Percentiles rank a stretch among this genome's conserved stretches.
These are phyloP conservation scores for Tragelaphus buxtoni DNA, from an alignment of 2,113 vertebrate species.

Conservation along the genomic window DNA sequence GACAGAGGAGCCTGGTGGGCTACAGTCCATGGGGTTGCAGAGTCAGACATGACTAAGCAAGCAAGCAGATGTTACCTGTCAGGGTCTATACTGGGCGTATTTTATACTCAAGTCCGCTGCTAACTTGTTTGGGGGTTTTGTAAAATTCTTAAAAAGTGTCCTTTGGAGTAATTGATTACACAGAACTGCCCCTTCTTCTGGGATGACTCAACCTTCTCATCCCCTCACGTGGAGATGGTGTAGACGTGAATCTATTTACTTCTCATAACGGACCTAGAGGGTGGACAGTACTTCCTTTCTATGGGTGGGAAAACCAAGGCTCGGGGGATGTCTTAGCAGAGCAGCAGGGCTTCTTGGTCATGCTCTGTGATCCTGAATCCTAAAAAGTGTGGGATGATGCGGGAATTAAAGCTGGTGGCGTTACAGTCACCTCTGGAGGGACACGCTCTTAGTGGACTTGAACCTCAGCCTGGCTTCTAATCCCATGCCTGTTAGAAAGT, in stretches of 20 bases:
- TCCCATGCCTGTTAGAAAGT: no score
- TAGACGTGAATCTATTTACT: not conserved
- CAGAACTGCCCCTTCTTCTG: not conserved
- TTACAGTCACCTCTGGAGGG: not conserved
- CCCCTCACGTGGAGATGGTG: not conserved
- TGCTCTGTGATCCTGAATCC: rapidly evolving
- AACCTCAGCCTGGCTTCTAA: not conserved
- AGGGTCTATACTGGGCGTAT: not conserved
- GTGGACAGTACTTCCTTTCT: not conserved
- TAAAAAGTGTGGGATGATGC: not conserved
- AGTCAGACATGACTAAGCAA: not conserved
- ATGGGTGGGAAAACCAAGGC: not conserved
- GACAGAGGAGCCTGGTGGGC: not conserved
- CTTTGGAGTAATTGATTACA: not conserved
- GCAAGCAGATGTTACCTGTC: not conserved
- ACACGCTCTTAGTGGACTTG: not conserved
- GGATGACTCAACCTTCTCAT: not conserved
- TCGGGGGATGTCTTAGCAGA: not conserved
- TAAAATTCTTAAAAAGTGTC: no score
- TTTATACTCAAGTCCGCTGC: not conserved
- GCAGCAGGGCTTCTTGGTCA: not conserved
- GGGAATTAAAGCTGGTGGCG: not conserved
- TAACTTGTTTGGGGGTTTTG: no score
- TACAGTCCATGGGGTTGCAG: not conserved
- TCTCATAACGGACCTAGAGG: not conserved